These are phyloP conservation scores for Crioceris asparagi DNA, from an alignment of 2,888 invertebrate genomes.

Conservation along the genomic window DNA sequence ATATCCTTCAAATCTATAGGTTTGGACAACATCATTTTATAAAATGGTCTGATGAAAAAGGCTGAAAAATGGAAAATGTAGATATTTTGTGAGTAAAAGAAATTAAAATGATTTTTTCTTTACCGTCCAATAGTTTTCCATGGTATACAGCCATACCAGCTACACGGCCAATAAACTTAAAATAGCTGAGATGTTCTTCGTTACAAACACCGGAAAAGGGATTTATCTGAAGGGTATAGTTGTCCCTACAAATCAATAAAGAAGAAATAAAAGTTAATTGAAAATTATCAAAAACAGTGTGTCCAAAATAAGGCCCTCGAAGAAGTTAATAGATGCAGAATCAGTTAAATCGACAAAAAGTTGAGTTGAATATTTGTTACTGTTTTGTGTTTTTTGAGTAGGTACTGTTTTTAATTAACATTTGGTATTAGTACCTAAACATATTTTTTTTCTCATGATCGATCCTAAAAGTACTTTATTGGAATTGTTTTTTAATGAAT, in stretches of 20 bases:
- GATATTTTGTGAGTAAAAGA: no score
- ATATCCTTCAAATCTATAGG: slow-evolving; percentile 90
- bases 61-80: slow-evolving; percentile 59
- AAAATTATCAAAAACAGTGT: no score
- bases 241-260: slow-evolving; percentile 56
- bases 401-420: no score
- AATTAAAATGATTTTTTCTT: background rate
- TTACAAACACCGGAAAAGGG: slow-evolving; percentile 96
- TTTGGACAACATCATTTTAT: slow-evolving; percentile 99
- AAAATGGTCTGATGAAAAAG: slow-evolving; percentile 98
- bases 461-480: no score
- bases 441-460: no score
- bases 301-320: no score
- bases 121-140: slow-evolving; percentile 93
- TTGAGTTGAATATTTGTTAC: no score
- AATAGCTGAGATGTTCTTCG: slow-evolving; percentile 95
- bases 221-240: slow-evolving; percentile 98
- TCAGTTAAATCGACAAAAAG: no score
- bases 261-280: background rate
- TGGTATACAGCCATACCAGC: slow-evolving; percentile 99
- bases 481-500: no score
- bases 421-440: no score
- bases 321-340: no score
- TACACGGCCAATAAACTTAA: slow-evolving; percentile 95
- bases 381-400: no score